phyloP scores from a whole-genome alignment of 1,140 invertebrate genomes.

The Drosophila nannoptera region DNA sequence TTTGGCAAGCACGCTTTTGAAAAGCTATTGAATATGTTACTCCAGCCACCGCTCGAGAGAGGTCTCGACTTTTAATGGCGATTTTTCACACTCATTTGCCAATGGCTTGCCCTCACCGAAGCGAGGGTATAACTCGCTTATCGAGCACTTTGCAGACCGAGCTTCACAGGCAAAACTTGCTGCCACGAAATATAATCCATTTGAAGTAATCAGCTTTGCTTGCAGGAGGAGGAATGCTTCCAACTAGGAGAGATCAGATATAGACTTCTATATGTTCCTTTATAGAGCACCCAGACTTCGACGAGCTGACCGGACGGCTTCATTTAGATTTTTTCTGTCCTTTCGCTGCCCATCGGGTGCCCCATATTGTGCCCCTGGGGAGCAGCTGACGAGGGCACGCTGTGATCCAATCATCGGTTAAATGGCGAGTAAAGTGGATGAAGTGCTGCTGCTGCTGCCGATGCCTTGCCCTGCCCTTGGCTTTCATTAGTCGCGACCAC shows the following conservation, averaged over 20 bases:
- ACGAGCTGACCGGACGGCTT: not conserved
- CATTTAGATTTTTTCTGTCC: slow-evolving; percentile 42
- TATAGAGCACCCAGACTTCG: slow-evolving; percentile 7
- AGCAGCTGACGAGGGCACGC: slow-evolving; percentile 19
- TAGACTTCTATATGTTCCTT: too few species aligned
- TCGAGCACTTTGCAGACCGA: not conserved
- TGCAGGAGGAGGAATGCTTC: too few species aligned
- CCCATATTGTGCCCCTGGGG: slow-evolving; percentile 41
- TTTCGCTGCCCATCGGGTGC: slow-evolving; percentile 30
- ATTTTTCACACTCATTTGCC: slow-evolving; percentile 71
- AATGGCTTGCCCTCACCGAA: slow-evolving; percentile 14
- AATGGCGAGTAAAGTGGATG: slow-evolving; percentile 67
- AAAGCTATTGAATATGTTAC: slow-evolving; percentile 75
- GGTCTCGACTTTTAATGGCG: slow-evolving; percentile 52
- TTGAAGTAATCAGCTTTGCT: too few species aligned
- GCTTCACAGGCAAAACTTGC: not conserved
- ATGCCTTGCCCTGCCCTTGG: slow-evolving; percentile 21
- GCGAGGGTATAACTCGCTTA: slow-evolving; percentile 15
- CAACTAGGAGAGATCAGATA: too few species aligned
- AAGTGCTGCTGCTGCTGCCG: slow-evolving; percentile 6
- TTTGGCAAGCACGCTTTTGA: slow-evolving; percentile 72
- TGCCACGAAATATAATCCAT: too few species aligned
- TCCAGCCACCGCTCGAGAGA: slow-evolving; percentile 18
- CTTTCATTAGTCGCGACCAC: slow-evolving; percentile 66
- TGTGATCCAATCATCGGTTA: slow-evolving; percentile 75